phyloP scores from a whole-genome alignment of 2,888 invertebrate species.

The Drosophila nr. fundita region DNA sequence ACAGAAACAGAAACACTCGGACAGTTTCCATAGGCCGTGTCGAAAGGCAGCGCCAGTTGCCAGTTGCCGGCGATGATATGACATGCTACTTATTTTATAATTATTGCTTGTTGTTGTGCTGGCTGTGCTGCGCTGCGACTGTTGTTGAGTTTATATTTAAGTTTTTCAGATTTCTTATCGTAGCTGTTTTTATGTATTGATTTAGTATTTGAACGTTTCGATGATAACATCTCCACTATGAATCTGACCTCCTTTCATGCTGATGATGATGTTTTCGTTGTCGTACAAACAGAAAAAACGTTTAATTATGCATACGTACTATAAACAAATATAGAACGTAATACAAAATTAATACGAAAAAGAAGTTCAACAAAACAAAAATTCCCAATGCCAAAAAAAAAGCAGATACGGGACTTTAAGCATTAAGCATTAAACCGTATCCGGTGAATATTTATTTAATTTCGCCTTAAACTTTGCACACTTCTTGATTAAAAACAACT shows the following conservation, averaged over 20 bases:
- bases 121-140: constrained; percentile 13
- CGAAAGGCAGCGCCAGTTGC: constrained; percentile 41
- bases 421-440: not conserved
- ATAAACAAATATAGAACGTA: constrained; percentile 33
- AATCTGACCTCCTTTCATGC: constrained; percentile 82
- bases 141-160: constrained; percentile 79
- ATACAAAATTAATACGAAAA: constrained; percentile 12
- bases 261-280: constrained; percentile 47
- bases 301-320: constrained; percentile 2
- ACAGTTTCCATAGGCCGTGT: constrained; percentile 59
- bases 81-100: constrained; percentile 72
- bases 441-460: not conserved
- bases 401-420: not conserved
- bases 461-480: not conserved
- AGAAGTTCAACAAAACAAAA: not conserved
- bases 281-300: constrained; percentile 9
- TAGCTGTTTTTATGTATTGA: constrained; percentile 83
- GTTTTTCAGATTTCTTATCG: constrained; percentile 83
- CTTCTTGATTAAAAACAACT: not conserved
- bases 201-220: constrained; percentile 82
- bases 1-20: constrained; percentile 26
- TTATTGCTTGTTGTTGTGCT: constrained; percentile 46
- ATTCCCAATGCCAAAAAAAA: constrained; percentile 14
- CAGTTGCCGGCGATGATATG: constrained; percentile 66
- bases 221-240: constrained; percentile 83